These are phyloP conservation scores for Ceuthmochares aereus DNA, from an alignment of 2,113 vertebrate genomes.

Conservation along the genomic window DNA sequence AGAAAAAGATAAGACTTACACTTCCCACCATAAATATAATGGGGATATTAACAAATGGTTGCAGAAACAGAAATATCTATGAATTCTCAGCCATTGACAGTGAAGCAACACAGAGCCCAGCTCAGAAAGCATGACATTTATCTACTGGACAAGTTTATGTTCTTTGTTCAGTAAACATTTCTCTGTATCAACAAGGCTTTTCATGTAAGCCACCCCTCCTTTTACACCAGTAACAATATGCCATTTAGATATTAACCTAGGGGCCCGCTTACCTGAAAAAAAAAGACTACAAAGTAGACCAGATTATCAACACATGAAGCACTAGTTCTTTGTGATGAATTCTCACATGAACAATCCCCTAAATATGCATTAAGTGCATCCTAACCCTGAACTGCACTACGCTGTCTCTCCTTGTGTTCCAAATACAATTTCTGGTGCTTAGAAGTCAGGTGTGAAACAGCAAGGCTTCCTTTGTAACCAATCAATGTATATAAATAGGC, in stretches of 20 bases:
- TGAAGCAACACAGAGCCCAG: not conserved
- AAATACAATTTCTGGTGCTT: not conserved
- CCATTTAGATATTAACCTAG: not conserved
- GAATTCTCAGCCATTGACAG: not conserved
- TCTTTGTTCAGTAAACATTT: not conserved
- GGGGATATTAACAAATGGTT: conserved; percentile 35
- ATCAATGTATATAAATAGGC: not conserved
- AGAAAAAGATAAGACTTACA: conserved; percentile 70
- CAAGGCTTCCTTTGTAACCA: not conserved
- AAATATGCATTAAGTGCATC: not conserved
- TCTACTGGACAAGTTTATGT: not conserved
- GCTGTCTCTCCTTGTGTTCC: not conserved
- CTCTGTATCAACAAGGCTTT: not conserved
- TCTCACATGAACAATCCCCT: not conserved
- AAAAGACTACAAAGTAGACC: not conserved
- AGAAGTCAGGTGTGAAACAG: not conserved
- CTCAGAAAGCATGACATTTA: not conserved
- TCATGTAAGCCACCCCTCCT: not conserved
- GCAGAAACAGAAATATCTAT: conserved; percentile 15
- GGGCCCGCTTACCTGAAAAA: not conserved
- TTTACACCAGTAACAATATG: not conserved
- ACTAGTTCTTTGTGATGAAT: not conserved
- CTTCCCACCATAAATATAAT: conserved; percentile 54
- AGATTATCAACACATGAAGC: not conserved
- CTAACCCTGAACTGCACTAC: not conserved